Conservation (phyloP, 1,140 invertebrate species). For the Dreissena polymorpha region DNA sequence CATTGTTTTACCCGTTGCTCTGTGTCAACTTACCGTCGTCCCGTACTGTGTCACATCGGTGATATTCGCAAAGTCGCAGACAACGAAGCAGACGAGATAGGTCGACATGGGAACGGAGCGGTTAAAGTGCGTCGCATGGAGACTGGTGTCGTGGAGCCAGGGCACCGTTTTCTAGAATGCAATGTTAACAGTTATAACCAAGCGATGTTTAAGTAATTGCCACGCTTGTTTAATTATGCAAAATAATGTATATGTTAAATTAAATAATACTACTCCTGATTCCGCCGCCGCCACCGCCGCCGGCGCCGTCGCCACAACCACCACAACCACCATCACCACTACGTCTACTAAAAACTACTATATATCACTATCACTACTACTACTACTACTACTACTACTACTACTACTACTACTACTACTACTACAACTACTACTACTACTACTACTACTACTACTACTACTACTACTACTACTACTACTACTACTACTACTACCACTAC, state of each 20-base stretch:
- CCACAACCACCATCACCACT: no score
- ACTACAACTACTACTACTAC: constrained; percentile 47
- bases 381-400: constrained; percentile 37
- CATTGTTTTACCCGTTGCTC: no score
- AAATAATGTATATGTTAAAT: no score
- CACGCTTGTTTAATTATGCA: no score
- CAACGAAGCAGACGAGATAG: constrained; percentile 93
- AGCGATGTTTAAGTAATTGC: no score
- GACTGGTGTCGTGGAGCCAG: constrained; percentile 52
- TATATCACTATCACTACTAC: constrained; percentile 43
- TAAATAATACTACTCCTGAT: no score
- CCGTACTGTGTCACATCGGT: constrained; percentile 64
- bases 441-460: constrained; percentile 22
- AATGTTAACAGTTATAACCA: no score
- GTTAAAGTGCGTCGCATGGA: constrained; percentile 83
- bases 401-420: constrained; percentile 8
- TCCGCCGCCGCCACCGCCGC: no score
- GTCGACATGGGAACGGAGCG: constrained; percentile 95
- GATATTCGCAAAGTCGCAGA: constrained; percentile 89
- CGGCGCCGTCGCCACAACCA: no score
- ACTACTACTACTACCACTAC: neutral
- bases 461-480: neutral
- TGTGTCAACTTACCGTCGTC: constrained; percentile 62
- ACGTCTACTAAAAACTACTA: no score
- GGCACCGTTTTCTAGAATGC: constrained; percentile 24